Evolutionary conservation across 2,888 invertebrate genomes (phyloP), one percentile per base, ranked within the genome.

Genomic region (Torymus texanus): DNA sequence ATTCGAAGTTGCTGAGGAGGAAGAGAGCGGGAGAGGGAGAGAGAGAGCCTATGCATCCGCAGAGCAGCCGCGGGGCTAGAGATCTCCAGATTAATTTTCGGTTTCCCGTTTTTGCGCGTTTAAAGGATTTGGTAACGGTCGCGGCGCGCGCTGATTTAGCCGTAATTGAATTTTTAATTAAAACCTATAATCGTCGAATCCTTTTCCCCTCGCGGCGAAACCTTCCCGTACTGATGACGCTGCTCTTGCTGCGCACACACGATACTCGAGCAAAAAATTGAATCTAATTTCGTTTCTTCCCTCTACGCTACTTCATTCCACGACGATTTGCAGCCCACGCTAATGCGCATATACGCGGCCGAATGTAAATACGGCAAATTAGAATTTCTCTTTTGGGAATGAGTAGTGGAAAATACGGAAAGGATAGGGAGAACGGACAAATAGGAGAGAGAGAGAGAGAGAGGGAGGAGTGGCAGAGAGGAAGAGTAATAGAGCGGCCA

Each of bases 31-130:
- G 55, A 56, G 29, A 29, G 72, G 24, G 51, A 58, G 5, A 13
- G 56, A n/a, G 67, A 59, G 61, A 16, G 41, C 8, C 41, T 41
- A 41, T 41, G 41, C 8, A 41, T 41, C 41, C 41, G 41, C 8
- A 41, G 41, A 41, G 41, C 41, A 21, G 21, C 41, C 8, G 41
- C 41, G 53, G 68, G 53, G 12, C 61, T 55, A 55, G 77, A 87
- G 41, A 41, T 41, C 41, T 87, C 84, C 83, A 85, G 85, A 88
- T 88, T 88, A 87, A 88, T 88, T 87, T 85, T 85, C 72, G 84
- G 84, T 86, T 86, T 85, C 85, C 41, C 85, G 85, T 86, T 86
- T 85, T 87, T 87, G 84, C 83, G 82, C 85, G 84, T 86, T 87
- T 87, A 86, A 83, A 82, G 81, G 83, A 83, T 82, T 85, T 84